Evolutionary conservation across 2,888 invertebrate genomes (phyloP), one percentile per base, ranked within the genome.

Genomic region (Venustoraphidia nigricollis): DNA sequence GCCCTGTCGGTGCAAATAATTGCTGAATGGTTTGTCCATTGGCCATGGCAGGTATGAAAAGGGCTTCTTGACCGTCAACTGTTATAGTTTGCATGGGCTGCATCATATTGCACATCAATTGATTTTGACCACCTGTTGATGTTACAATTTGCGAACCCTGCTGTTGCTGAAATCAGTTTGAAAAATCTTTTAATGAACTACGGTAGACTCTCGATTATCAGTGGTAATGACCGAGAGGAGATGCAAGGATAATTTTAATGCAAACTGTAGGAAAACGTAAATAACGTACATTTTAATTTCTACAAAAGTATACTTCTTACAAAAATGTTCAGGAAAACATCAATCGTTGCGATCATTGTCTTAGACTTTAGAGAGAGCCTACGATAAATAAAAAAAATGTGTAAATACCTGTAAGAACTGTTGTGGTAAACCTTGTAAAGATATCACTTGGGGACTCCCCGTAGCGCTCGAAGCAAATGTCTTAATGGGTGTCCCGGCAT

Each of bases 11-110:
- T 8, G 68, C 67, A 10, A 72, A 66, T 52, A 73, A 74, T 8
- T 73, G 65, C 56, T 75, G 75, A 0, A 66, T 65, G 42, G 60
- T 64, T 63, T 73, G 66, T 57, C 64, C 66, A 65, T 81, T 78
- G 55, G 78, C 76, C 53, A 83, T 78, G 13, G 88, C 83, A 4
- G 92, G 92, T 60, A 93, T 91, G 62, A 92, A 90, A 17, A 93
- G 75, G 0, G 91, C 91, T 60, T 94, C 92, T 62, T 93, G 92
- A 0, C 92, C 92, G 64, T 94, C 93, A 14, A 93, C 83, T 14
- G 88, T 91, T 48, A 94, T 86, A 0, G 91, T 85, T 65, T 93
- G 93, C 79, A 91, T 83, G 37, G 87, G 86, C 46, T 78, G 83
- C 59, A 85, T 80, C 9, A 79, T 75, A 51, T 77, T 77, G 57